Base-by-base conservation (phyloP, 1,140 invertebrate species). In the Amyelois transitella region DNA sequence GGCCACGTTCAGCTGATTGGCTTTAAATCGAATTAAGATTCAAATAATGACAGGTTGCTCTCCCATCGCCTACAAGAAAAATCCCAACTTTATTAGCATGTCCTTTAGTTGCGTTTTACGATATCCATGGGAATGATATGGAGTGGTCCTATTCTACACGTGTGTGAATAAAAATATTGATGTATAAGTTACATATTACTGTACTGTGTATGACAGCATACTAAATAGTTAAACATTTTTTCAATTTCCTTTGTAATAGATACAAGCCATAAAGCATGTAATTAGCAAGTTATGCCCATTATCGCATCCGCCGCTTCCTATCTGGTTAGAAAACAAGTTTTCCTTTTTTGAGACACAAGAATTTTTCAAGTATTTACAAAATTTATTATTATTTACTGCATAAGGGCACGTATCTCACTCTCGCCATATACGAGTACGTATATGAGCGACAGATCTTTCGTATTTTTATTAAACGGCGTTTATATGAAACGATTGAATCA, bases 381-480 rank as follows among this genome's bases (percentile, higher is more conserved):
- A 14, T 38, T 38, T 38, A 38, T 38, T 38, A 38, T 38, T 38
- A 38, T 14, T 38, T 38, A 14, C 32, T 38, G 17, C 47, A 12
- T 52, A 52, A 21, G 51, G 51, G 24, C 3, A 32, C n/a, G 51
- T 18, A 52, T 43, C 28, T 22, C 18, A 24, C 25, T 14, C 12
- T 8, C 17, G 51, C 28, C 32, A 43, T 52, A 52, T 52, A 14
- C 17, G 10, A 28, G 49, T 18, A 32, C 32, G 22, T 52, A 52
- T 52, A 14, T 19, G 10, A 28, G 49, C 32, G 51, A 52, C 32
- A 52, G 21, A 52, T 52, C 51, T 52, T 43, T 58, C 54, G 51
- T 63, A 55, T 58, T 48, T 51, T 38, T 38, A 38, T 38, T 14
- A 38, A 14, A 38, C 4, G 6, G 12, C 8, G 12, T 38, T 38